A percentile compares a stretch with the other conserved stretches of the same genome.
Evolutionary conservation across 2,113 vertebrate genomes (phyloP).

Genomic region (Lates calcarifer): DNA sequence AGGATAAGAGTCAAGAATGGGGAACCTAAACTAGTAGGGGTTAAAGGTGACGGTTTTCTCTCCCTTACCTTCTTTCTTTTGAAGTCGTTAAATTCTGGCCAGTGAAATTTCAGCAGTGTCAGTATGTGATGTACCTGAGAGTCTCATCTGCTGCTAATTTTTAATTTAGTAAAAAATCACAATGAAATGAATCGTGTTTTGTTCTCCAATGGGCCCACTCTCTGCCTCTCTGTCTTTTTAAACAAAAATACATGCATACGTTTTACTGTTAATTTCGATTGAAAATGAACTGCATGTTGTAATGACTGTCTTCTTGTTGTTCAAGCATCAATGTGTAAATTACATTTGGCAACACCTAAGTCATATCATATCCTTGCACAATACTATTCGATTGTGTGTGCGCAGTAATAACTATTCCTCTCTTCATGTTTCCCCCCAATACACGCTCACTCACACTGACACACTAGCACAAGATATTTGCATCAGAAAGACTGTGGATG

Average conservation of each 20-base stretch:
- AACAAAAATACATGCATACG: neutral
- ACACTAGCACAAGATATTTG: slow-evolving; percentile 23
- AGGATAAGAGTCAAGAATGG: too few relatives aligned
- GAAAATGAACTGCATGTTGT: too few relatives aligned
- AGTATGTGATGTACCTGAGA: neutral
- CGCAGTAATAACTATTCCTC: slow-evolving; percentile 4
- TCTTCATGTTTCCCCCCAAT: neutral
- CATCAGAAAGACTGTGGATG: slow-evolving; percentile 51
- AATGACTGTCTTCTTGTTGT: neutral
- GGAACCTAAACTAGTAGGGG: too few relatives aligned
- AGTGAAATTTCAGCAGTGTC: neutral
- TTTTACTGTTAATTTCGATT: neutral
- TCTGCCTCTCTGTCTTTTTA: neutral
- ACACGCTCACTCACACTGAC: neutral
- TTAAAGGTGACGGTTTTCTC: too few relatives aligned
- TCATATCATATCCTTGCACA: too few relatives aligned
- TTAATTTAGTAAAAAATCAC: neutral
- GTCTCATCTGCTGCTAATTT: neutral
- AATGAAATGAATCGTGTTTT: neutral
- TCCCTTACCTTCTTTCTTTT: too few relatives aligned
- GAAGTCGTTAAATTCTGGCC: neutral
- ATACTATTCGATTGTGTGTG: neutral
- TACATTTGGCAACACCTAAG: neutral
- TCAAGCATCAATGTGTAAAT: neutral
- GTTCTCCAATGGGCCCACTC: neutral